These are phyloP conservation scores for Bombus balteatus DNA, from an alignment of 1,140 invertebrate species.

Conservation along the genomic window DNA sequence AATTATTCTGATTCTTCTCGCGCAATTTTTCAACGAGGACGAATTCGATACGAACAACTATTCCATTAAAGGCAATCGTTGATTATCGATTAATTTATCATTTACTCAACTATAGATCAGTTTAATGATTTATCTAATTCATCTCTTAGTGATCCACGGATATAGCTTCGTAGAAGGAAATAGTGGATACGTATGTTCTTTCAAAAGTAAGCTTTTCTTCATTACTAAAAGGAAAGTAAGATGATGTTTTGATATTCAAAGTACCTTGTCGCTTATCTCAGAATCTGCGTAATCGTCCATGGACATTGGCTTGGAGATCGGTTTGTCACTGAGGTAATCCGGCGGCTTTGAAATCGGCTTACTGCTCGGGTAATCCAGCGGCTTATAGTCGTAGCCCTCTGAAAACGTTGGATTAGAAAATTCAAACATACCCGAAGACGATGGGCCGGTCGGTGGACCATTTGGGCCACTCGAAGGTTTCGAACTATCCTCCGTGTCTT, in stretches of 20 bases:
- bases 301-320: slow-evolving; percentile 41
- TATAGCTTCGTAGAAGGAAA: no score
- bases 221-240: no score
- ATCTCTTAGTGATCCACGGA: no score
- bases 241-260: background rate
- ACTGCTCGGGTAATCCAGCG: slow-evolving; percentile 28
- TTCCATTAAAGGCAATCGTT: no score
- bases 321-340: slow-evolving; percentile 38
- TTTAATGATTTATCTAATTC: no score
- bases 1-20: no score
- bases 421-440: slow-evolving; percentile 18
- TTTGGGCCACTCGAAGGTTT: slow-evolving; percentile 14
- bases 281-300: slow-evolving; percentile 32
- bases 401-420: slow-evolving; percentile 40
- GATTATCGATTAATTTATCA: background rate
- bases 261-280: slow-evolving; percentile 38
- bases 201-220: no score
- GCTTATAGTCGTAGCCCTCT: slow-evolving; percentile 49
- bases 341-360: slow-evolving; percentile 55
- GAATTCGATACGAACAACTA: no score
- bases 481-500: slow-evolving; percentile 37
- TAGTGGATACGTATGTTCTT: no score
- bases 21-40: no score
- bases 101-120: background rate
- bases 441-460: background rate